A percentile compares a stretch with the other conserved stretches of the same genome.
Evolutionary conservation across 2,113 vertebrate species (phyloP).

Genomic region (Phyllostomus hastatus): DNA sequence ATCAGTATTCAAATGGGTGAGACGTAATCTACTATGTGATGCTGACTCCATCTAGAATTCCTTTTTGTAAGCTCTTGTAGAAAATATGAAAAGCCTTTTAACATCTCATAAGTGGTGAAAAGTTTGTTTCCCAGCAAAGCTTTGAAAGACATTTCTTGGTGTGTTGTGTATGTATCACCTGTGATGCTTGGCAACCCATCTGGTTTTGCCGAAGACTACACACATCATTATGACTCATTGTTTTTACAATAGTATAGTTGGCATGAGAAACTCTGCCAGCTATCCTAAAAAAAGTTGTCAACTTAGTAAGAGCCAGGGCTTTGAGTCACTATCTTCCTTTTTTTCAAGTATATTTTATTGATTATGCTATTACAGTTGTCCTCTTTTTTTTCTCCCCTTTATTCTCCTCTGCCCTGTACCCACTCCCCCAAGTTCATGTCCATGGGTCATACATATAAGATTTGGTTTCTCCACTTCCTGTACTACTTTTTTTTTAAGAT

Average conservation of each 20-base stretch:
- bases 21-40: neutral
- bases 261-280: neutral
- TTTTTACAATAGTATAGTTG: neutral
- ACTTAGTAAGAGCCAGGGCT: neutral
- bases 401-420: no score
- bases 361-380: no score
- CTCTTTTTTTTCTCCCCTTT: no score
- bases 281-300: neutral
- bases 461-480: no score
- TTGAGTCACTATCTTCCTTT: neutral
- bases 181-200: neutral
- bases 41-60: neutral
- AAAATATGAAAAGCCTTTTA: neutral
- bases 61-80: neutral
- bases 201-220: constrained; percentile 3
- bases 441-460: no score
- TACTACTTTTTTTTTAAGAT: no score
- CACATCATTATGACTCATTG: neutral
- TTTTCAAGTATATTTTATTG: no score
- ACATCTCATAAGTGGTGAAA: neutral
- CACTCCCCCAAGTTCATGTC: no score
- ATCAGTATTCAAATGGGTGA: neutral
- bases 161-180: neutral
- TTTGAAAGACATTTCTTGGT: neutral
- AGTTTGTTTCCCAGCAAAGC: constrained; percentile 23